Conservation (phyloP, 2,113 vertebrate genomes). For the Poicephalus meyeri region DNA sequence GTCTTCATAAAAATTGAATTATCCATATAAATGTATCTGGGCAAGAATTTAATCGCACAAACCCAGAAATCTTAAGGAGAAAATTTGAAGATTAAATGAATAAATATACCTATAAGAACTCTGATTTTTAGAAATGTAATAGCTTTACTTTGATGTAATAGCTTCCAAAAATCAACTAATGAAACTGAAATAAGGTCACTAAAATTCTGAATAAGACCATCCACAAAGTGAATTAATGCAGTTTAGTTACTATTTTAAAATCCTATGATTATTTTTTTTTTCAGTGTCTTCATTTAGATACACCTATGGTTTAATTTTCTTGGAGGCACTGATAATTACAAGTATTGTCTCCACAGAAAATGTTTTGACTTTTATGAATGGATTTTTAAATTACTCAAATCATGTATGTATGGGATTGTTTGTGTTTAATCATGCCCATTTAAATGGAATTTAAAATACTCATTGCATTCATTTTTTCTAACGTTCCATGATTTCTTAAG, state of each 20-base stretch:
- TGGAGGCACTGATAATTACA: background rate
- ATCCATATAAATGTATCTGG: too few species aligned
- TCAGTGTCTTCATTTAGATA: background rate
- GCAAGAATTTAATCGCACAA: background rate
- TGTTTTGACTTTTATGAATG: rapidly evolving
- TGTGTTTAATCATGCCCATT: background rate
- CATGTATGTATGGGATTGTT: background rate
- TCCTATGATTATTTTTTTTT: background rate
- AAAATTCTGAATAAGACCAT: background rate
- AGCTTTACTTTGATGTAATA: background rate
- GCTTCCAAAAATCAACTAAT: background rate
- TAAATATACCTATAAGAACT: background rate
- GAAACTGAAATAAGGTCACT: background rate
- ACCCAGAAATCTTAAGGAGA: background rate
- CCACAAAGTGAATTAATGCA: background rate
- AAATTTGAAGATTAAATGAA: background rate
- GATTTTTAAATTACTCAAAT: background rate
- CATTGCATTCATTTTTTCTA: background rate
- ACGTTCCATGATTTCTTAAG: background rate
- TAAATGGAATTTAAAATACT: background rate
- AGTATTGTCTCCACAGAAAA: background rate
- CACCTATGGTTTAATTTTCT: background rate
- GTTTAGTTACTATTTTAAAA: background rate
- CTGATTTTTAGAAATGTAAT: background rate
- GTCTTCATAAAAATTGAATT: background rate